Conservation (phyloP, 2,797 vertebrate genomes). For the Phoxinus dragarum region DNA sequence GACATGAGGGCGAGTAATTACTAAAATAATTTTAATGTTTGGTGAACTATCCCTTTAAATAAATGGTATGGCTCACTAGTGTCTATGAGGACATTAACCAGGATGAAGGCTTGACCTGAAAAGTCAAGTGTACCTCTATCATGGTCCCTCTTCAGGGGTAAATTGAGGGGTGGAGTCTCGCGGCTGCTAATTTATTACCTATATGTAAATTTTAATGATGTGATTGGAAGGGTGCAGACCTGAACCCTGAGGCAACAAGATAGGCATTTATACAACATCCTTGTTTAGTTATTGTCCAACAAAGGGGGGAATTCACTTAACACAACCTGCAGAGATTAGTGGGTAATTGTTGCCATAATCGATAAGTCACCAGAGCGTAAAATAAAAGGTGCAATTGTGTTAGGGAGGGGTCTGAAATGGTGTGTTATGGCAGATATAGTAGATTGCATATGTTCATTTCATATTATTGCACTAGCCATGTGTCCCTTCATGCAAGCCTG, state of each 20-base stretch:
- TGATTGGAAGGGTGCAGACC: conserved; percentile 73
- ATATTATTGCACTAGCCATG: conserved; percentile 46
- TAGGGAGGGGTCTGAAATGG: conserved; percentile 63
- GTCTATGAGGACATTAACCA: neutral
- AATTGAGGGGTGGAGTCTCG: conserved; percentile 79
- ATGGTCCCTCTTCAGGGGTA: conserved; percentile 66
- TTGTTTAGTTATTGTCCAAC: conserved; percentile 88
- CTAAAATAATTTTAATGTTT: no score
- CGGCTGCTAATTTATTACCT: conserved; percentile 73
- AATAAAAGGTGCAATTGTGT: conserved; percentile 80
- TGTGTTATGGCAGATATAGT: conserved; percentile 61
- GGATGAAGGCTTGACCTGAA: conserved; percentile 61
- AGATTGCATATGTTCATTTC: conserved; percentile 58
- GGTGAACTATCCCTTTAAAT: neutral
- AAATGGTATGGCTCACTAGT: neutral
- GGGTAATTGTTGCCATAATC: conserved; percentile 87
- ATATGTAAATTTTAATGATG: conserved; percentile 71
- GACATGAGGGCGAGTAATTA: no score
- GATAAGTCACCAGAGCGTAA: conserved; percentile 86
- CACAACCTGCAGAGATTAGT: conserved; percentile 82
- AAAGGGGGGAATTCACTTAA: conserved; percentile 85
- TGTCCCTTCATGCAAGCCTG: conserved; percentile 42
- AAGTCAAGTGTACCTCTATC: conserved; percentile 62
- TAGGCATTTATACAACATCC: conserved; percentile 77
- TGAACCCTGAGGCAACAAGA: conserved; percentile 80